Evolutionary conservation across 1,140 invertebrate genomes (phyloP), one percentile per base, ranked within the genome.

Genomic region (Coelopa frigida): DNA sequence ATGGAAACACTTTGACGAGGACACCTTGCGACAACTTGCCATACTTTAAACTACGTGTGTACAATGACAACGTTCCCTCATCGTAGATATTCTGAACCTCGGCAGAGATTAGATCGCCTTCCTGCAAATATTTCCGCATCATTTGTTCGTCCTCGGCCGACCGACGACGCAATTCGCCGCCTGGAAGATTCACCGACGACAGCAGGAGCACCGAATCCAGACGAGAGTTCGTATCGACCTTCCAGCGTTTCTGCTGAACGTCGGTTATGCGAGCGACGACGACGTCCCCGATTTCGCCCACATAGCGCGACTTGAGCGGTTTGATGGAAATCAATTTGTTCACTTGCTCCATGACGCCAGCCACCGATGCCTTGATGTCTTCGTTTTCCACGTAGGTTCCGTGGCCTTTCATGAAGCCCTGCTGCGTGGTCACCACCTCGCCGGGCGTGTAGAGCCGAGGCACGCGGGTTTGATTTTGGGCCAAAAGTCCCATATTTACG

Each of bases 271-370:
- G 76, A 1, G 94, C 96, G 31, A 99, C 86, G 27, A 99, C 80
- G 14, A 99, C 91, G 75, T 99, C 96, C 1, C 96, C 96, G 46
- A 98, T 88, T 73, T 98, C 94, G 7, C 95, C 94, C 61, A 86
- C 84, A 63, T 91, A 92, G 22, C 87, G 77, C 58, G 85, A 87
- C 70, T 96, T 96, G 6, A 95, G 70, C 0, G 95, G 92, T 50
- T 79, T 80, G 4, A 99, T 84, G 20, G 89, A 88, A 41, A 98
- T 85, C 14, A 99, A 74, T 70, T 95, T 94, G 66, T 98, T 98
- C 1, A 98, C 91, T 74, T 88, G 83, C 62, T 96, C 85, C 55
- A 95, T 82, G 31, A 90, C 79, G 6, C 96, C 96, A 50, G 94
- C 92, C 1, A 98, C 90, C 3, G 94, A 95, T 4, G 95, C 83